These are phyloP conservation scores for Gavialis gangeticus DNA, from an alignment of 2,113 vertebrate species.

Conservation along the genomic window DNA sequence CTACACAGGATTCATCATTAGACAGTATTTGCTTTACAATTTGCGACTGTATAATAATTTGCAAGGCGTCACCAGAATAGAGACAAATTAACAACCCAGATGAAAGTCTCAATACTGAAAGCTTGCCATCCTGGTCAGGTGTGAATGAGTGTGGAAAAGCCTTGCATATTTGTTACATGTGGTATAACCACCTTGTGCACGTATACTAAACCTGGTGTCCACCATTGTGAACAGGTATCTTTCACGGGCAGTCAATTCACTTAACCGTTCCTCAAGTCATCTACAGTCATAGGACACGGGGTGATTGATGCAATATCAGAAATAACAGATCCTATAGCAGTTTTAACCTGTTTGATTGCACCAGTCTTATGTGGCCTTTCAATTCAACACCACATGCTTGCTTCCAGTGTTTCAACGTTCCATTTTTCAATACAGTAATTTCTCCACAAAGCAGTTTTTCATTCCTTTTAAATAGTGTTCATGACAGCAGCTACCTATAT, in stretches of 20 bases:
- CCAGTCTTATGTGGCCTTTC: neutral
- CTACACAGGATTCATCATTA: too few relatives aligned
- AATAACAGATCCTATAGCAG: conserved; percentile 14
- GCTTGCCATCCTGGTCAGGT: neutral
- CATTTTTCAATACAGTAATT: conserved; percentile 40
- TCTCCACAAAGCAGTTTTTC: neutral
- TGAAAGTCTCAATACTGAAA: accelerated
- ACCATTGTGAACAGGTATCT: neutral
- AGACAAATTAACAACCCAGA: neutral
- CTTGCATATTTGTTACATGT: neutral
- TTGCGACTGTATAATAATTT: too few relatives aligned
- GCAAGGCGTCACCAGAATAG: accelerated
- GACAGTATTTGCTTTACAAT: too few relatives aligned
- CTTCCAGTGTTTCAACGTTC: conserved; percentile 38
- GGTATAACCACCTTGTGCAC: neutral
- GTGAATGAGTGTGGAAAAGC: neutral
- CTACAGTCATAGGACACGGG: neutral
- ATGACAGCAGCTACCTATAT: neutral
- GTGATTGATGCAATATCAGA: neutral
- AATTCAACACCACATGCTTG: neutral
- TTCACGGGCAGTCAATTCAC: neutral
- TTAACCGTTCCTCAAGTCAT: neutral
- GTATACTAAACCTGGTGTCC: neutral
- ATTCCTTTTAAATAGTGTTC: neutral
- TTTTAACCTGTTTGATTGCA: conserved; percentile 34